These are phyloP conservation scores for Drosophila trapezifrons DNA, from an alignment of 1,140 invertebrate species.

Conservation along the genomic window DNA sequence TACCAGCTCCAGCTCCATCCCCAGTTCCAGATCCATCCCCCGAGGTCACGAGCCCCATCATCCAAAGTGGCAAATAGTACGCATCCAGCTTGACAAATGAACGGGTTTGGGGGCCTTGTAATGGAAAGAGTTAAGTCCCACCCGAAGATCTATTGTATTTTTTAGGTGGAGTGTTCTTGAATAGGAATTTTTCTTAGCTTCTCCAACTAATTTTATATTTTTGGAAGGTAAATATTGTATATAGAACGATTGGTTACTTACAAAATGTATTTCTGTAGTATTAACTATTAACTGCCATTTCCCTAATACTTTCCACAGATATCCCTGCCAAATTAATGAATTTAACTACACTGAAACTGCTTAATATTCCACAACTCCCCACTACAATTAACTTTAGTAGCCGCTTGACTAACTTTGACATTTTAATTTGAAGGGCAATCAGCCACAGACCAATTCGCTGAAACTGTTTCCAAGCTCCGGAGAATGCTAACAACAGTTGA, in stretches of 20 bases:
- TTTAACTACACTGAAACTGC: background rate
- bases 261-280: background rate
- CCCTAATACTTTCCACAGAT: too few species aligned
- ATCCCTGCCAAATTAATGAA: background rate
- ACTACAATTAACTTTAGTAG: background rate
- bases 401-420: constrained; percentile 13
- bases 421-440: constrained; percentile 35
- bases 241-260: too few species aligned
- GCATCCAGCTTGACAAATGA: constrained; percentile 68
- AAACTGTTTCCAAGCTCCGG: constrained; percentile 2
- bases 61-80: constrained; percentile 62
- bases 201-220: background rate
- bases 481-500: constrained; percentile 45
- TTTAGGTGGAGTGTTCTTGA: background rate
- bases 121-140: constrained; percentile 12
- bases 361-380: constrained; percentile 2
- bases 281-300: background rate
- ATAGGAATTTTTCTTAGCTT: background rate
- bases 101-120: background rate
- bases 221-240: background rate
- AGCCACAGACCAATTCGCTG: constrained; percentile 14
- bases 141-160: constrained; percentile 6
- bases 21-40: background rate
- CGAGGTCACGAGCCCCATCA: constrained; percentile 25
- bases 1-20: constrained; percentile 6